Conservation (phyloP, 2,113 vertebrate genomes). For the Melanerpes aurifrons region DNA sequence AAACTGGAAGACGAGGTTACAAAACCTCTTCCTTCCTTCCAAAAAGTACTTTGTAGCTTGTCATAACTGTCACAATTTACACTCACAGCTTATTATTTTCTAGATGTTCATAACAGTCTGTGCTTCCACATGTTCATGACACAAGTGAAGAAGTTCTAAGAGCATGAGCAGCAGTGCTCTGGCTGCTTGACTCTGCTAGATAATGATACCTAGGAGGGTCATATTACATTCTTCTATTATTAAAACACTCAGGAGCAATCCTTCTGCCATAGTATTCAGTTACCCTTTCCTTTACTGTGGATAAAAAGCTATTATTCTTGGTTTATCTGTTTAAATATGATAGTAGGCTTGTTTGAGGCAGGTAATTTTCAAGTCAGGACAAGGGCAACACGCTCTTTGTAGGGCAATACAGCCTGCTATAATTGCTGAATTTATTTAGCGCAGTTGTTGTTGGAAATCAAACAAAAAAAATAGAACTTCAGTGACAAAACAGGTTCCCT, state of each 20-base stretch:
- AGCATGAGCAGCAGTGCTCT: not conserved
- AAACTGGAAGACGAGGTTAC: not conserved
- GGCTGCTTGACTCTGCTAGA: not conserved
- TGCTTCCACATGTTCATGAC: not conserved
- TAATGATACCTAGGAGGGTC: not conserved
- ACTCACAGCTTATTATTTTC: not conserved
- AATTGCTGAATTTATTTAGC: not conserved
- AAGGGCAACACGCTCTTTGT: not conserved
- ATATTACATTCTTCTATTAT: conserved; percentile 16
- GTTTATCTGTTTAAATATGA: not conserved
- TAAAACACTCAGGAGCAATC: conserved; percentile 15
- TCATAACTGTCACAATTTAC: not conserved
- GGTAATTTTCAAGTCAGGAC: conserved; percentile 1
- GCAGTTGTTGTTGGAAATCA: not conserved
- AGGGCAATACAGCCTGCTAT: not conserved
- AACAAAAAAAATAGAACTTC: not conserved
- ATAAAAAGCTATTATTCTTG: not conserved
- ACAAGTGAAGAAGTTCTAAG: not conserved
- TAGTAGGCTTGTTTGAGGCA: not conserved
- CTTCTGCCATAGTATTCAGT: not conserved
- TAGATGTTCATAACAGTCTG: not conserved
- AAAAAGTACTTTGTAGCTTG: not conserved
- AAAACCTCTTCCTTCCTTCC: not conserved
- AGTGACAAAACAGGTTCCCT: not conserved
- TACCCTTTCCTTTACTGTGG: not conserved